Evolutionary conservation across 2,113 vertebrate genomes (phyloP).

Genomic region (Barnardius zonarius): DNA sequence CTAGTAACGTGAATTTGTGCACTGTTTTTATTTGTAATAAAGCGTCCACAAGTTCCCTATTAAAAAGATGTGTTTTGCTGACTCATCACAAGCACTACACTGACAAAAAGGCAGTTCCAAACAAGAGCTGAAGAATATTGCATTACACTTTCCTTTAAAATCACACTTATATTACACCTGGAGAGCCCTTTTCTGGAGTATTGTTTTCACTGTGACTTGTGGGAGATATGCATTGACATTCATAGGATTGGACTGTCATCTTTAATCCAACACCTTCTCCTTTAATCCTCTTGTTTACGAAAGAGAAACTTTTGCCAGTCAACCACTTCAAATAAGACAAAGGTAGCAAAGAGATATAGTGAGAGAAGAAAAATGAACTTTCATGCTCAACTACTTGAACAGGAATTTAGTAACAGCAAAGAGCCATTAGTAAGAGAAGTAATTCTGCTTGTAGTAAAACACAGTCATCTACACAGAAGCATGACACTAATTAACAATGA

Average conservation of each 20-base stretch:
- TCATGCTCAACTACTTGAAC: not conserved
- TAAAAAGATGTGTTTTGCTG: not conserved
- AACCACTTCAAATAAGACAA: constrained; percentile 2
- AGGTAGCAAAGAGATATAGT: not conserved
- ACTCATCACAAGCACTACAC: not conserved
- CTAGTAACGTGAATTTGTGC: not conserved
- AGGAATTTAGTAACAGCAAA: not conserved
- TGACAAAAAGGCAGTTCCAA: not conserved
- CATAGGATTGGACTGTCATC: constrained; percentile 1
- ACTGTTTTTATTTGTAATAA: not conserved
- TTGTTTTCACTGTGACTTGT: constrained; percentile 14
- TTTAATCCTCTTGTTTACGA: constrained; percentile 32
- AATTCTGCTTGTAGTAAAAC: not conserved
- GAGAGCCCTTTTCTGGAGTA: not conserved
- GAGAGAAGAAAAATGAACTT: constrained; percentile 16
- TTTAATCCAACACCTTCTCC: constrained; percentile 38
- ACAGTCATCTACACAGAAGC: not conserved
- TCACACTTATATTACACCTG: not conserved
- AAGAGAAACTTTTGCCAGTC: constrained; percentile 34
- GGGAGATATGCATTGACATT: constrained; percentile 25
- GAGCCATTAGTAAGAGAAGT: not conserved
- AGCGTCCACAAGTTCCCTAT: not conserved
- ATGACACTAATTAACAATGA: not conserved
- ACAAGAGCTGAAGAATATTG: not conserved
- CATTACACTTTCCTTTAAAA: not conserved